Evolutionary conservation across 53 echinoderm and acorn worm species (phyloP).

Genomic region (Antedon mediterranea): DNA sequence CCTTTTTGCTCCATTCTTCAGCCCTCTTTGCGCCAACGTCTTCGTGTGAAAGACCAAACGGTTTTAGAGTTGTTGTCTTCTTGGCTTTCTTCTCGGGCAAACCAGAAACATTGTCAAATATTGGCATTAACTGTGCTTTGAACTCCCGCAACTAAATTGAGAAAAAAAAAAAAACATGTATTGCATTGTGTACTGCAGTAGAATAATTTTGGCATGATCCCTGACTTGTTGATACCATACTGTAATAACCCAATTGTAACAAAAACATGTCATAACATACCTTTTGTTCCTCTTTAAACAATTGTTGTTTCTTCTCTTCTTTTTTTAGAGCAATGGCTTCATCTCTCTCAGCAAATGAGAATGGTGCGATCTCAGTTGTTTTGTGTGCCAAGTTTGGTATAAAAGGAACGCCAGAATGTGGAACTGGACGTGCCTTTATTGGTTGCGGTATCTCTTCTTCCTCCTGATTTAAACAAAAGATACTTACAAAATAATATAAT

Average conservation of each 20-base stretch:
- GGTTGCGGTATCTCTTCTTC: conserved; percentile 25
- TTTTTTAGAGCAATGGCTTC: conserved; percentile 42
- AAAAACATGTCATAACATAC: conserved; percentile 14
- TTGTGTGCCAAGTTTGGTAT: conserved; percentile 50
- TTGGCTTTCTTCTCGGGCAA: conserved; percentile 63
- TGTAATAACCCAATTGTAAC: not conserved
- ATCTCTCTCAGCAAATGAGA: conserved; percentile 75
- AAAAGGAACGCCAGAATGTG: conserved; percentile 60
- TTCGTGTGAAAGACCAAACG: conserved; percentile 44
- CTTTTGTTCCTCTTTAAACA: conserved; percentile 55
- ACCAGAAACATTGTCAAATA: conserved; percentile 7
- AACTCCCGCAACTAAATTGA: conserved; percentile 42
- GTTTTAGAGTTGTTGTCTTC: conserved; percentile 35
- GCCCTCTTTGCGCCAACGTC: conserved; percentile 66
- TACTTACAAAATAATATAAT: too few species aligned
- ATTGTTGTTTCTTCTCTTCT: conserved; percentile 66
- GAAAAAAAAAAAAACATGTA: not conserved
- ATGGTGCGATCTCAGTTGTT: conserved; percentile 50
- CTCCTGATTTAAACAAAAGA: too few species aligned
- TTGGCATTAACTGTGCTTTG: conserved; percentile 61
- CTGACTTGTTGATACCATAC: too few species aligned
- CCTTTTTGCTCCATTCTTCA: conserved; percentile 76
- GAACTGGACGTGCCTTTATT: conserved; percentile 51
- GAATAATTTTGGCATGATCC: too few species aligned
- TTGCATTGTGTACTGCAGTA: too few species aligned